These are phyloP conservation scores for Tribolium castaneum DNA, from an alignment of 1,140 invertebrate genomes.

Conservation along the genomic window DNA sequence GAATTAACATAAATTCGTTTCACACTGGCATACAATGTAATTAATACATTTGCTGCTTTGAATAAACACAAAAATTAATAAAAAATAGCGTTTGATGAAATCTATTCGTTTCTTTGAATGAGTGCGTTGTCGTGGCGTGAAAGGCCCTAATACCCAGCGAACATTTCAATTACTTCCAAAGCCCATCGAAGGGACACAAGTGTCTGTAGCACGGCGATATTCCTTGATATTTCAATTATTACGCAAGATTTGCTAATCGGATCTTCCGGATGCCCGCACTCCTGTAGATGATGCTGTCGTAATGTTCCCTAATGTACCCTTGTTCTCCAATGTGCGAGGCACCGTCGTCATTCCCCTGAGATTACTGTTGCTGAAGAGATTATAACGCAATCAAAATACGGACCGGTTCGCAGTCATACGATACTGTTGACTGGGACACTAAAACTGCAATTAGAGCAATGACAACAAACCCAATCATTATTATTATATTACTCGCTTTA, in stretches of 20 bases:
- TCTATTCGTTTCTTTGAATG: not conserved
- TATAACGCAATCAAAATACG: constrained; percentile 51
- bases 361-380: constrained; percentile 50
- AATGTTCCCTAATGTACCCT: constrained; percentile 32
- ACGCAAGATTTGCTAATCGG: constrained; percentile 57
- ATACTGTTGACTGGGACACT: constrained; percentile 20
- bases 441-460: not conserved
- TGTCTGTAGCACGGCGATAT: constrained; percentile 37
- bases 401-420: not conserved
- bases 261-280: constrained; percentile 53
- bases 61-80: no score
- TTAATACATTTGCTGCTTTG: no score
- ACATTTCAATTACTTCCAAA: constrained; percentile 23
- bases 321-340: constrained; percentile 25
- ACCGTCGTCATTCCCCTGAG: constrained; percentile 38
- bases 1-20: no score
- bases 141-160: constrained; percentile 11
- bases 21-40: no score
- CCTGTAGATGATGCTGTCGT: constrained; percentile 45
- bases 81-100: not conserved
- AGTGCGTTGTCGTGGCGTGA: constrained; percentile 1
- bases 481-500: not conserved
- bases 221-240: constrained; percentile 57
- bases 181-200: constrained; percentile 32
- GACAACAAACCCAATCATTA: not conserved